Evolutionary conservation across 2,888 invertebrate species (phyloP).

Genomic region (Erebia aethiops): DNA sequence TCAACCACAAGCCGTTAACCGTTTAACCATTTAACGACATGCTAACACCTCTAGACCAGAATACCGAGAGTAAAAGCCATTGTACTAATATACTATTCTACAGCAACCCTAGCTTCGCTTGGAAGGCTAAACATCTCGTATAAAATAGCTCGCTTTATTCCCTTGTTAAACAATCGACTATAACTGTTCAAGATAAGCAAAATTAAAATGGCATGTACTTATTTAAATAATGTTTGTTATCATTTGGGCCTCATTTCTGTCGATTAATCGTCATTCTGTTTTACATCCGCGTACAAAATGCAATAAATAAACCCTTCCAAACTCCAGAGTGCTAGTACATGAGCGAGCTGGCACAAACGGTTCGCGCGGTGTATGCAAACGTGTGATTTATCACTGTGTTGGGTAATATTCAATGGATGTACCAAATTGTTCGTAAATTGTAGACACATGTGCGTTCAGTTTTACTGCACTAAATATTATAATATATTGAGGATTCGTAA

Average conservation of each 20-base stretch:
- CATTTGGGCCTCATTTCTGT: conserved; percentile 9
- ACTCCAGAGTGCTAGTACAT: conserved; percentile 9
- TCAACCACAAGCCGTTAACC: too few species aligned
- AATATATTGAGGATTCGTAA: too few species aligned
- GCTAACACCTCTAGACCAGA: too few species aligned
- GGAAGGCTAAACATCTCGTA: too few species aligned
- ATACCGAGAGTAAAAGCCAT: too few species aligned
- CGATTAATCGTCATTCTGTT: conserved; percentile 7
- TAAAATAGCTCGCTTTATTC: too few species aligned
- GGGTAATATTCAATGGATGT: conserved; percentile 20
- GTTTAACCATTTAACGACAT: too few species aligned
- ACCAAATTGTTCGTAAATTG: conserved; percentile 18
- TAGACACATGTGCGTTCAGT: neutral
- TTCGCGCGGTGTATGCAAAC: conserved; percentile 15
- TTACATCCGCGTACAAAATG: conserved; percentile 4
- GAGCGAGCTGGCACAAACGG: conserved; percentile 12
- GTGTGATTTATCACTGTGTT: conserved; percentile 11
- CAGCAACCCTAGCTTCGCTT: too few species aligned
- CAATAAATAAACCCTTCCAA: conserved; percentile 13
- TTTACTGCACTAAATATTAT: neutral
- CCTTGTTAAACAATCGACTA: too few species aligned
- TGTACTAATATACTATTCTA: too few species aligned
- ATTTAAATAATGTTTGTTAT: neutral
- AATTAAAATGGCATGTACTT: neutral
- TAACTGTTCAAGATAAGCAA: neutral